These are phyloP conservation scores for Apus apus DNA, from an alignment of 2,113 vertebrate species.

Conservation along the genomic window DNA sequence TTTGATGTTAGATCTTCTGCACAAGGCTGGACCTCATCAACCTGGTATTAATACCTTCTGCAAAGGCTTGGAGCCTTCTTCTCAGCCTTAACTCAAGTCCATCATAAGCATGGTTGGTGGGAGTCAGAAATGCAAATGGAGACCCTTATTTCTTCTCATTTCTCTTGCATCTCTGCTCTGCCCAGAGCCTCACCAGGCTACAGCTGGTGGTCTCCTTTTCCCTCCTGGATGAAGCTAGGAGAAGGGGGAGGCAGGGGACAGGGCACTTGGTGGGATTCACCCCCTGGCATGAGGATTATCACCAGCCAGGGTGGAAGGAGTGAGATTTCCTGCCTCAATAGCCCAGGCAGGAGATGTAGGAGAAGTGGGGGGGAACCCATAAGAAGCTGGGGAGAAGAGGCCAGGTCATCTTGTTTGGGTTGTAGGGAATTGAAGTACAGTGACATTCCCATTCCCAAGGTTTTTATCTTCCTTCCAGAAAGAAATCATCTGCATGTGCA, in stretches of 20 bases:
- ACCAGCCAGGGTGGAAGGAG: background rate
- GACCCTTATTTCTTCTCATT: background rate
- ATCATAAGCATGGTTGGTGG: background rate
- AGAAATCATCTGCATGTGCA: background rate
- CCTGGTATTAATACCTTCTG: background rate
- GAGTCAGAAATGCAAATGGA: background rate
- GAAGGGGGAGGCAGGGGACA: background rate
- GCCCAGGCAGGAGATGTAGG: background rate
- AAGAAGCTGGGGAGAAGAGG: background rate
- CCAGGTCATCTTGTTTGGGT: background rate
- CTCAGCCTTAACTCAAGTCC: background rate
- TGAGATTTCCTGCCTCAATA: background rate
- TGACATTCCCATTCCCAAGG: background rate
- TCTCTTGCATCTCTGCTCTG: background rate
- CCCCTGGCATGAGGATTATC: rapidly evolving
- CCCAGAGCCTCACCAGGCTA: slow-evolving; percentile 22
- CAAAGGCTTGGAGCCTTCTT: background rate
- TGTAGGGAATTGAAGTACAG: rapidly evolving
- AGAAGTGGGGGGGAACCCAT: background rate
- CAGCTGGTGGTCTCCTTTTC: background rate
- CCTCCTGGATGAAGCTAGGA: background rate
- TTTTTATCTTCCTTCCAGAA: background rate
- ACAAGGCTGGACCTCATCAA: background rate
- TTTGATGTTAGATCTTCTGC: background rate
- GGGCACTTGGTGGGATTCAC: background rate